Conservation (phyloP, 2,797 vertebrate species). For the Rallus crepitans region DNA sequence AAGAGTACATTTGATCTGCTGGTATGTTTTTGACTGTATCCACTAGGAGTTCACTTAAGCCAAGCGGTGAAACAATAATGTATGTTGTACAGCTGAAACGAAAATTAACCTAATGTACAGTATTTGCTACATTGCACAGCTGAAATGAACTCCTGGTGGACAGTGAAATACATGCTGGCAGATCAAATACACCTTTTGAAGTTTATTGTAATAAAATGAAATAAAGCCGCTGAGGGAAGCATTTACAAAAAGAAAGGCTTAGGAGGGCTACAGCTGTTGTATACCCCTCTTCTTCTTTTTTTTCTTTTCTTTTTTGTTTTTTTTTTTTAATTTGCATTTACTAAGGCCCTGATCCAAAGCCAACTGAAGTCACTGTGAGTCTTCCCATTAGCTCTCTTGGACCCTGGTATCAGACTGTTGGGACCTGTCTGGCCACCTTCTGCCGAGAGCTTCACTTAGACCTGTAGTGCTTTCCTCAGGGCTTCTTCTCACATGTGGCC, state of each 20-base stretch:
- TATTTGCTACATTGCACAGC: constrained; percentile 28
- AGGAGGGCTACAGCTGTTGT: constrained; percentile 45
- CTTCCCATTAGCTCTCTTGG: not conserved
- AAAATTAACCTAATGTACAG: constrained; percentile 52
- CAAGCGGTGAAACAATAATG: constrained; percentile 18
- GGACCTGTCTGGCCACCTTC: not conserved
- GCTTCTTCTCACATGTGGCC: not conserved
- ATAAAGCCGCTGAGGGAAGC: constrained; percentile 40
- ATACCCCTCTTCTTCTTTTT: not conserved
- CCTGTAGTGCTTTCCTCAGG: not conserved
- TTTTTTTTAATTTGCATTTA: not conserved
- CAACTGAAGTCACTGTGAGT: not conserved
- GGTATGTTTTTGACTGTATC: constrained; percentile 57
- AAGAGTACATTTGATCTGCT: constrained; percentile 70
- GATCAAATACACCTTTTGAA: constrained; percentile 65
- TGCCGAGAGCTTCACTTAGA: not conserved
- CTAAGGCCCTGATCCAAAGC: not conserved
- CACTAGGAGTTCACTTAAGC: constrained; percentile 40
- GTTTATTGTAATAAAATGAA: constrained; percentile 59
- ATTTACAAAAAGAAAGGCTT: constrained; percentile 32
- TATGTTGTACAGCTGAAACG: constrained; percentile 34
- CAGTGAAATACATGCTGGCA: constrained; percentile 48
- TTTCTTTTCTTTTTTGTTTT: not conserved
- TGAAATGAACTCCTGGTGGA: constrained; percentile 61
- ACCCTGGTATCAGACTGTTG: not conserved